These are phyloP conservation scores for Torymus texanus DNA, from an alignment of 2,888 invertebrate genomes.

Conservation along the genomic window DNA sequence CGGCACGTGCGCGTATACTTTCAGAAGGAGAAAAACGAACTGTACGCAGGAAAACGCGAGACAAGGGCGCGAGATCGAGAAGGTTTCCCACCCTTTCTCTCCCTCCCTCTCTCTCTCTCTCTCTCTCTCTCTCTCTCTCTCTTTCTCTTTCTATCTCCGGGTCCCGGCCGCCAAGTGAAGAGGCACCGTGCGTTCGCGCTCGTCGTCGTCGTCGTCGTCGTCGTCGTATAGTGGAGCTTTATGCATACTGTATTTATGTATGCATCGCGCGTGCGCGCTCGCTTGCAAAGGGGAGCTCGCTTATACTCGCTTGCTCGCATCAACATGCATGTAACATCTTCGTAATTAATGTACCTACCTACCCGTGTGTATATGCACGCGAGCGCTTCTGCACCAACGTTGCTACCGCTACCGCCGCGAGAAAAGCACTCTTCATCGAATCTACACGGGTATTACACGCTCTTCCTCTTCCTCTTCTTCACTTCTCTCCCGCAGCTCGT, in stretches of 20 bases:
- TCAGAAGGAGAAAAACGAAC: too few relatives aligned
- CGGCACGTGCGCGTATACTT: too few relatives aligned
- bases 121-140: too few relatives aligned
- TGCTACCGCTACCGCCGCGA: conserved; percentile 11
- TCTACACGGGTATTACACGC: conserved; percentile 28
- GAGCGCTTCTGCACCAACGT: background rate
- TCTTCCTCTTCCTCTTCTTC: conserved; percentile 2
- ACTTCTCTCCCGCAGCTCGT: background rate
- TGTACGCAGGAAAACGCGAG: too few relatives aligned
- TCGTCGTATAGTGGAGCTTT: background rate
- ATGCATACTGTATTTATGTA: conserved; percentile 47
- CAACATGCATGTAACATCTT: conserved; percentile 67
- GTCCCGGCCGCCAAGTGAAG: background rate
- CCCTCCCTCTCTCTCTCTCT: too few relatives aligned
- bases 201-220: background rate
- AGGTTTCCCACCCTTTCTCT: too few relatives aligned
- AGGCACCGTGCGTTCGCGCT: background rate
- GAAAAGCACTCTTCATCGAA: conserved; percentile 46
- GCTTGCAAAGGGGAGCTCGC: background rate
- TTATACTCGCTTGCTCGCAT: conserved; percentile 49
- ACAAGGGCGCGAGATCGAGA: too few relatives aligned
- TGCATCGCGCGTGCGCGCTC: background rate
- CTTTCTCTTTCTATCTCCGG: too few relatives aligned
- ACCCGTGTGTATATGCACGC: background rate
- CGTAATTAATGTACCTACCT: conserved; percentile 65